Base-by-base conservation (phyloP, 1,140 invertebrate species). In the Lordiphosa stackelbergi region DNA sequence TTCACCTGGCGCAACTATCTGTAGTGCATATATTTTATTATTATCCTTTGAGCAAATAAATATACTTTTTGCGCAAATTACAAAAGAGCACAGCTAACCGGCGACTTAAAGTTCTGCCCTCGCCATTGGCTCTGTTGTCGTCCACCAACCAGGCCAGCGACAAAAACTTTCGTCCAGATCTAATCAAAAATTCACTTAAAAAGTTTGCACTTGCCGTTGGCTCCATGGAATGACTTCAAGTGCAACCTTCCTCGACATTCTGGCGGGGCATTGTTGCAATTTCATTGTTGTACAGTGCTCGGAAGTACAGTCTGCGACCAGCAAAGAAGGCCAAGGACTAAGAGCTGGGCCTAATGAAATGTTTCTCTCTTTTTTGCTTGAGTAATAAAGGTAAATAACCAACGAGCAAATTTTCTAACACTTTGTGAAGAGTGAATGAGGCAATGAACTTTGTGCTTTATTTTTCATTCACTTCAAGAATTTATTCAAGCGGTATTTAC, bases 101-200 rank as follows among this genome's bases (percentile, higher is more conserved):
- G 58, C 46, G 71, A 83, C 71, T 81, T 75, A 74, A 75, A 81
- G 70, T 79, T 81, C 48, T 68, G 60, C 40, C 37, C 8, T 37
- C 16, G 4, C n/a, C 11, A 4, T n/a, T 9, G 31, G 9, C 19
- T 12, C n/a, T 11, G 8, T 9, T 37, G n/a, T 37, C 34, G 11
- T 9, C 46, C 46, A 37, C 24, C 24, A 28, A 37, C 24, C 24
- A 28, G 24, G 66, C 73, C 64, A 53, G 58, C 59, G 68, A 68
- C 64, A 16, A 83, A 77, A 81, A 81, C 72, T 81, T 81, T 81
- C 52, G 72, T 72, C 60, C 77, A 77, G 77, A 81, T 81, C 77
- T 81, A 81, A 81, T 81, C 77, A 81, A 81, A 81, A 81, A 81
- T 81, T 81, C 77, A 81, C 77, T 81, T 81, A 81, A 81, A 81